A percentile compares a stretch with the other conserved stretches of the same genome.
These are phyloP conservation scores for Iguana delicatissima DNA, from an alignment of 2,797 vertebrate genomes.

Conservation along the genomic window DNA sequence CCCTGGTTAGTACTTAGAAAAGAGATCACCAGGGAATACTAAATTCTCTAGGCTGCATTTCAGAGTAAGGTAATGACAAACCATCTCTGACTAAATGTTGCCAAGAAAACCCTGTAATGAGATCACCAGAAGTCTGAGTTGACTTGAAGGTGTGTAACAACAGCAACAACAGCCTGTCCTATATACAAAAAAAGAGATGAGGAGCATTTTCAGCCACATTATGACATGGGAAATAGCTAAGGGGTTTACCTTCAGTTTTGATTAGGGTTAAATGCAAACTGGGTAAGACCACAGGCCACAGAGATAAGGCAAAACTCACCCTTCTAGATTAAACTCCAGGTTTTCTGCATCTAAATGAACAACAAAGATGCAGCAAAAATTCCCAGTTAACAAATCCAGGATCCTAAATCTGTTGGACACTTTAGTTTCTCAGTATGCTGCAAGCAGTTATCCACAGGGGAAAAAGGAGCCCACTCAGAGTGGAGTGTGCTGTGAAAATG, in stretches of 20 bases:
- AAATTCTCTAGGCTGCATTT: too few species aligned
- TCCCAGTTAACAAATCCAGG: neutral
- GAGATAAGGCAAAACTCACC: neutral
- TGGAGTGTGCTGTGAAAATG: neutral
- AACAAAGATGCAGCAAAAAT: neutral
- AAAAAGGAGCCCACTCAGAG: neutral
- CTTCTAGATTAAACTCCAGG: neutral
- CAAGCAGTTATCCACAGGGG: neutral
- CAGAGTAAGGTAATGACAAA: too few species aligned
- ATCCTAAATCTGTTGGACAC: neutral
- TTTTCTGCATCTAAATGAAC: neutral
- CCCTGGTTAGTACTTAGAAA: too few species aligned
- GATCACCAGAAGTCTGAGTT: too few species aligned
- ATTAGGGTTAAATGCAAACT: neutral
- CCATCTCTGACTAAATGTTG: too few species aligned
- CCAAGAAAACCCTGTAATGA: too few species aligned
- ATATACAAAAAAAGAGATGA: neutral
- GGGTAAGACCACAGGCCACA: neutral
- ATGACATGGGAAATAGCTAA: neutral
- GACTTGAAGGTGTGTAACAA: too few species aligned
- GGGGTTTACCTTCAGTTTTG: too few species aligned
- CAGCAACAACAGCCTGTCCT: too few species aligned
- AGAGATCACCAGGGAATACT: too few species aligned
- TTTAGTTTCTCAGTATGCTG: neutral
- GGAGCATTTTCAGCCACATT: neutral